A percentile compares a stretch with the other conserved stretches of the same genome.
Conservation (phyloP, 2,113 vertebrate species). For the Ardeotis arabs region DNA sequence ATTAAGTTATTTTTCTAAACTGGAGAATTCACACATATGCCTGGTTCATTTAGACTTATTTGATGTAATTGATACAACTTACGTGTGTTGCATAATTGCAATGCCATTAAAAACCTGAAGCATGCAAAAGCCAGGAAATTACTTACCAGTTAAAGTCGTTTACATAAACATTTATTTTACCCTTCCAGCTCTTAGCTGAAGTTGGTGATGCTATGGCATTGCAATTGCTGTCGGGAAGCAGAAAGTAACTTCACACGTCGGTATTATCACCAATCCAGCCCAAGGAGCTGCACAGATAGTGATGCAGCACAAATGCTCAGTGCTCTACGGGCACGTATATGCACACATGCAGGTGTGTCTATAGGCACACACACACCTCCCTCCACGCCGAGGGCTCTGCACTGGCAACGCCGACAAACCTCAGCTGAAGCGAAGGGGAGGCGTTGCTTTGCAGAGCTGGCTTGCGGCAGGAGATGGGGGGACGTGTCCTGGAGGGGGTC, state of each 20-base stretch:
- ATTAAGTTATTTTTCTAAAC: slow-evolving; percentile 10
- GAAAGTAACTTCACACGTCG: not conserved
- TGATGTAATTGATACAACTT: slow-evolving; percentile 22
- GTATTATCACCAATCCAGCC: not conserved
- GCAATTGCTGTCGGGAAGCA: not conserved
- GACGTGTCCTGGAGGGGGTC: rapidly evolving
- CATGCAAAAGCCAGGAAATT: slow-evolving; percentile 42
- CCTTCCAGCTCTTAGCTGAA: not conserved
- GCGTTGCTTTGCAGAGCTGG: not conserved
- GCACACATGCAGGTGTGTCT: not conserved
- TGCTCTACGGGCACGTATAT: rapidly evolving
- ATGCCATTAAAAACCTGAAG: not conserved
- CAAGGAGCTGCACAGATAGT: not conserved
- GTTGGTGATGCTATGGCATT: not conserved
- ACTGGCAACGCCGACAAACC: not conserved
- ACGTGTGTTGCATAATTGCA: not conserved
- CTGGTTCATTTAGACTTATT: slow-evolving; percentile 8
- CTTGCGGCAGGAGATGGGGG: rapidly evolving
- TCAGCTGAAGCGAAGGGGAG: not conserved
- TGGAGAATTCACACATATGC: not conserved
- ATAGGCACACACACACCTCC: not conserved
- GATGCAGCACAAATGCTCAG: not conserved
- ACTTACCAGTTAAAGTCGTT: not conserved
- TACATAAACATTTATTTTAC: slow-evolving; percentile 30
- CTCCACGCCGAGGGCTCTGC: not conserved